A percentile compares a stretch with the other conserved stretches of the same genome.
Conservation (phyloP, 2,113 vertebrate genomes). For the Leptobrachium ailaonicum region DNA sequence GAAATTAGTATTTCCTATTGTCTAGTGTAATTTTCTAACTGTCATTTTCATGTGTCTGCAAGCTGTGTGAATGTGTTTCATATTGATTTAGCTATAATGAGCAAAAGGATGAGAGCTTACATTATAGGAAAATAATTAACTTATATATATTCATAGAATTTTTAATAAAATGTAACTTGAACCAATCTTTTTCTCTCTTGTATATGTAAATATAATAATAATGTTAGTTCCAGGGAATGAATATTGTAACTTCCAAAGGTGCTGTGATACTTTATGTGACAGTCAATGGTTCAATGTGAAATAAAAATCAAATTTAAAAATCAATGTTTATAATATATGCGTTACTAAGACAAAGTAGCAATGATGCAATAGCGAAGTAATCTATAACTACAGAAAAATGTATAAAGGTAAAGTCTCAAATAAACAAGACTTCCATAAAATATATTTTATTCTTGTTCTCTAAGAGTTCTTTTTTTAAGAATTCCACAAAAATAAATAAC, state of each 20-base stretch:
- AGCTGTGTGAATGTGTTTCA: background rate
- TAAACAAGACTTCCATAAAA: too few relatives aligned
- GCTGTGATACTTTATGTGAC: background rate
- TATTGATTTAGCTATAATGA: background rate
- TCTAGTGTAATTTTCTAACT: slow-evolving; percentile 6
- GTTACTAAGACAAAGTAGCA: background rate
- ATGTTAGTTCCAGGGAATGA: background rate
- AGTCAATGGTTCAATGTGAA: background rate
- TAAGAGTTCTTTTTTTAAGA: too few relatives aligned
- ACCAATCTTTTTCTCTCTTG: slow-evolving; percentile 6
- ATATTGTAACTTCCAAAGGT: background rate
- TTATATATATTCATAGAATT: slow-evolving; percentile 23
- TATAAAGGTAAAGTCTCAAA: too few relatives aligned
- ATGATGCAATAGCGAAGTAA: too few relatives aligned
- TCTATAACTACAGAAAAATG: too few relatives aligned
- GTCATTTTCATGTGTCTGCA: slow-evolving; percentile 8
- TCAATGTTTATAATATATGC: background rate
- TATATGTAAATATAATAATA: slow-evolving; percentile 6
- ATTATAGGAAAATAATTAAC: slow-evolving; percentile 5
- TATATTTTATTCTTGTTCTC: too few relatives aligned
- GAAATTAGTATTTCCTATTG: background rate
- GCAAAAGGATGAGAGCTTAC: background rate
- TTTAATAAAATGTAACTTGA: slow-evolving; percentile 14
- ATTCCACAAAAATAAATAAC: too few relatives aligned
- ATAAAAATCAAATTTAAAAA: background rate